Evolutionary conservation across 2,797 vertebrate species (phyloP), one percentile per base, ranked within the genome.

Genomic region (Rhadinocentrus ornatus): DNA sequence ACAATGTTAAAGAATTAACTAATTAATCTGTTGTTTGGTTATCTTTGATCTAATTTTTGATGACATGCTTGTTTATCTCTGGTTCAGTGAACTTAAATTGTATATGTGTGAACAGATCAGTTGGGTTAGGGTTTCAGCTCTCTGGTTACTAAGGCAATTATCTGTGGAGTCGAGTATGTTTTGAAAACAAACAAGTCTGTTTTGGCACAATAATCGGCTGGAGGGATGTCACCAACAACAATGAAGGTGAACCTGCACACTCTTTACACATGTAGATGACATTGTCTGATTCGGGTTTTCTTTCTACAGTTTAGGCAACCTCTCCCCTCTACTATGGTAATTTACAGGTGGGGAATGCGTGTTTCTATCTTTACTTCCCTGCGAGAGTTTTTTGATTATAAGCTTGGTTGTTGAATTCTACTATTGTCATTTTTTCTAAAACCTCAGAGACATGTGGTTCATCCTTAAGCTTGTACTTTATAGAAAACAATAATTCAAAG

Each of bases 131-230:
- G 73, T 86, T 80, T 84, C 66, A 73, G 74, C 70, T 80, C 79
- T 62, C 56, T 46, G 56, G 93, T 94, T 92, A 77, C 93, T 89
- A 93, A 93, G 89, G 91, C 20, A 46, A 91, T 93, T 93, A 93
- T 94, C 92, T 50, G 66, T 44, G 74, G 77, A 74, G 64, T 80
- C 62, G 81, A 69, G 85, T 84, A 84, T 94, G 91, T 93, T 92
- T 92, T 91, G 84, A 94, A 93, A 94, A 93, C 93, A 93, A 94
- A 93, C 91, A 88, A 66, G 75, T 77, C 76, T 90, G 88, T 93
- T 93, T 93, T 91, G 84, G 73, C 80, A 80, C 81, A 58, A 81
- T 48, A 62, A 79, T 65, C 55, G 9, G 69, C 63, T 37, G 63
- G 65, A 66, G 70, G 73, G 73, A 78, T 86, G 77, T 72, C 62